These are phyloP conservation scores for Mastomys natalensis DNA, from an alignment of 2,113 vertebrate species.

Conservation along the genomic window DNA sequence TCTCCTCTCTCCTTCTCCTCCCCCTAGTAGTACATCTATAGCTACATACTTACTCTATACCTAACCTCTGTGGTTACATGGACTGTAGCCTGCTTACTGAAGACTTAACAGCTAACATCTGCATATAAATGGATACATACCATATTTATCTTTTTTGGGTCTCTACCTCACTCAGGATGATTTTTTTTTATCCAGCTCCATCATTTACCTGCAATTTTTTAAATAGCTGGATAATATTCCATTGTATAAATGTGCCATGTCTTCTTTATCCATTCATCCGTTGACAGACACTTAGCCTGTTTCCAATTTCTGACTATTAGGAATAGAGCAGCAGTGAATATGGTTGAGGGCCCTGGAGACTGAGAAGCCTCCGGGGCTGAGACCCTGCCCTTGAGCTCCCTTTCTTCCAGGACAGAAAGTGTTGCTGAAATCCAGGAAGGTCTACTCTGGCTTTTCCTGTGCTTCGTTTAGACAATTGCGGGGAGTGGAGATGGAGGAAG, in stretches of 20 bases:
- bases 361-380: neutral
- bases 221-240: neutral
- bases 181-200: neutral
- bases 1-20: neutral
- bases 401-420: neutral
- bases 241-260: neutral
- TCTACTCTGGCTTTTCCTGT: neutral
- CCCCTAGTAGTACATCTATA: neutral
- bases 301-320: neutral
- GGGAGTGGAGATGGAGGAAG: fast-evolving
- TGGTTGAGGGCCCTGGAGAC: neutral
- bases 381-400: neutral
- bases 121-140: neutral
- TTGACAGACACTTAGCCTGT: neutral
- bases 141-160: neutral
- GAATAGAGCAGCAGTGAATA: neutral
- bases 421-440: neutral
- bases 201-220: neutral
- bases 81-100: neutral
- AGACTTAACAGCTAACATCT: neutral
- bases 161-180: neutral
- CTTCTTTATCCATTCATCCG: neutral
- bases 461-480: neutral
- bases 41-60: neutral
- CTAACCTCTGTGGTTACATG: neutral